Conservation (phyloP, 2,113 vertebrate genomes). For the Chascanopsetta lugubris region DNA sequence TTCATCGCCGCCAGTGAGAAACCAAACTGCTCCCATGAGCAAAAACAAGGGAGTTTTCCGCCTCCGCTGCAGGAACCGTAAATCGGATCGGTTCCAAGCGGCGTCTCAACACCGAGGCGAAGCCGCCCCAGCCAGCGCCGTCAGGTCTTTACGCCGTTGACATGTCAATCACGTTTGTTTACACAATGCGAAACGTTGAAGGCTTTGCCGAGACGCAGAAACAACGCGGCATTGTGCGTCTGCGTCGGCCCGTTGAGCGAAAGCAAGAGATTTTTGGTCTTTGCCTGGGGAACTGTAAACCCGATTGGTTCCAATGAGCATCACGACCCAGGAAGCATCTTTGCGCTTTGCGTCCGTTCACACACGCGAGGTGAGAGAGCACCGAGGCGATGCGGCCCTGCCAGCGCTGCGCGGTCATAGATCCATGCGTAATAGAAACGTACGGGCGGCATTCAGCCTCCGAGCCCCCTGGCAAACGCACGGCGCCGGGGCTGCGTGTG, state of each 20-base stretch:
- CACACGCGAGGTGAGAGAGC: slow-evolving; percentile 40
- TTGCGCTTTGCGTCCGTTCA: slow-evolving; percentile 64
- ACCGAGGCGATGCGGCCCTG: slow-evolving; percentile 35
- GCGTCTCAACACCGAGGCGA: slow-evolving; percentile 35
- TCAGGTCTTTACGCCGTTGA: too few relatives aligned
- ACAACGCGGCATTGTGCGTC: too few relatives aligned
- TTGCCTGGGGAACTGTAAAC: slow-evolving; percentile 46
- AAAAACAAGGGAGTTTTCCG: slow-evolving; percentile 41
- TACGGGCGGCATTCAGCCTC: slow-evolving; percentile 43
- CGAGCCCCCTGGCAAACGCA: slow-evolving; percentile 40
- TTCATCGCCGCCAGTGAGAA: slow-evolving; percentile 28
- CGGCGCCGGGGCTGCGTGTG: slow-evolving; percentile 24
- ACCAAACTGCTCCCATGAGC: slow-evolving; percentile 21
- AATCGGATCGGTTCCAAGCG: slow-evolving; percentile 56
- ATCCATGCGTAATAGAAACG: slow-evolving; percentile 41
- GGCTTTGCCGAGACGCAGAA: too few relatives aligned
- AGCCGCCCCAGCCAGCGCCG: slow-evolving; percentile 50
- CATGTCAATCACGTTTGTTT: too few relatives aligned
- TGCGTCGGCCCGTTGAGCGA: slow-evolving; percentile 36
- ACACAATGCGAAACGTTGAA: too few relatives aligned
- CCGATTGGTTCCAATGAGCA: slow-evolving; percentile 54
- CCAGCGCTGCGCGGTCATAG: slow-evolving; percentile 53
- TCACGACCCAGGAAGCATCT: slow-evolving; percentile 24
- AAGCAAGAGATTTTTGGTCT: slow-evolving; percentile 41
- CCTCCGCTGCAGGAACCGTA: slow-evolving; percentile 37